These are phyloP conservation scores for Latheticus oryzae DNA, from an alignment of 2,888 invertebrate genomes.

Conservation along the genomic window DNA sequence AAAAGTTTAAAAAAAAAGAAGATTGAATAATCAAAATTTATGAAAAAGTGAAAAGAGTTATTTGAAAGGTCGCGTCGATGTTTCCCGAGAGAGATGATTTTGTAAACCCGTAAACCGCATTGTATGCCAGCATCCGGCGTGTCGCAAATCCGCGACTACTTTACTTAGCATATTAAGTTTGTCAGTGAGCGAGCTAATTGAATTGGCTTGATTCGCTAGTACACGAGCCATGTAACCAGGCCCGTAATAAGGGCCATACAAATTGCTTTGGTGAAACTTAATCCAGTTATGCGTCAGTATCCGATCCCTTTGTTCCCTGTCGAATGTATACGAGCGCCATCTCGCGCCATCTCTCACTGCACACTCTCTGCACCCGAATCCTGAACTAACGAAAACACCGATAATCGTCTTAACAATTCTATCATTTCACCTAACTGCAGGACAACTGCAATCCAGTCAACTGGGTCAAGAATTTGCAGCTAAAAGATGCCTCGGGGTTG, in stretches of 20 bases:
- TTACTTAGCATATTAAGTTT: slow-evolving; percentile 63
- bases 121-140: slow-evolving; percentile 43
- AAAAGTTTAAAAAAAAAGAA: slow-evolving; percentile 26
- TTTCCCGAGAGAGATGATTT: slow-evolving; percentile 41
- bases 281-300: slow-evolving; percentile 60
- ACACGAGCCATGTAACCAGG: slow-evolving; percentile 61
- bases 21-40: slow-evolving; percentile 30
- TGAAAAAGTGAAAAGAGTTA: slow-evolving; percentile 16
- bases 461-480: slow-evolving; percentile 28
- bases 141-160: slow-evolving; percentile 59
- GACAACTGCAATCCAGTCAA: slow-evolving; percentile 2
- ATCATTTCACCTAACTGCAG: slow-evolving; percentile 29
- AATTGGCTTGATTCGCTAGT: slow-evolving; percentile 62
- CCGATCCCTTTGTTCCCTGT: slow-evolving; percentile 57
- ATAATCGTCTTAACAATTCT: not conserved
- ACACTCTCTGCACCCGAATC: not conserved
- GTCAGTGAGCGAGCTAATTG: slow-evolving; percentile 62
- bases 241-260: slow-evolving; percentile 62
- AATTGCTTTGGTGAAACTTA: slow-evolving; percentile 62
- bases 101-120: slow-evolving; percentile 34
- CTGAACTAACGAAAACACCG: not conserved
- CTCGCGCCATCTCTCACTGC: slow-evolving; percentile 6
- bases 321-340: slow-evolving; percentile 49
- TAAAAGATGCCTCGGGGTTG: slow-evolving; percentile 11
- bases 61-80: slow-evolving; percentile 35